A percentile compares a stretch with the other conserved stretches of the same genome.
Evolutionary conservation across 2,888 invertebrate species (phyloP).

Genomic region (Chymomyza caudatula): DNA sequence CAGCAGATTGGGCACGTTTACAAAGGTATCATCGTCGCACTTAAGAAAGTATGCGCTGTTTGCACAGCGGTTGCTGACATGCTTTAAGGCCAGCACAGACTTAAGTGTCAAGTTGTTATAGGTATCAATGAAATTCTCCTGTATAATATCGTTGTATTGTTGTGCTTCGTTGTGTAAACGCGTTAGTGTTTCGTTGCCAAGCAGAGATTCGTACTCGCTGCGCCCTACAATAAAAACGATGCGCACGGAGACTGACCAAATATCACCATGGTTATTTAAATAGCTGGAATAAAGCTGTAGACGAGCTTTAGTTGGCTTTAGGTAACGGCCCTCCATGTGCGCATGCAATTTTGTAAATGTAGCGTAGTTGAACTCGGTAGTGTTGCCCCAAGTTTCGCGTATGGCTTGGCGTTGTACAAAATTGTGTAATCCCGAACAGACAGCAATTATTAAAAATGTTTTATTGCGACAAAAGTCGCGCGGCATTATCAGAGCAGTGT

Average conservation of each 20-base stretch:
- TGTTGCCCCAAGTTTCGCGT: constrained; percentile 78
- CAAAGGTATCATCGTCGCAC: constrained; percentile 92
- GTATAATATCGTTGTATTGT: constrained; percentile 86
- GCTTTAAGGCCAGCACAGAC: constrained; percentile 90
- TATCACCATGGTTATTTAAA: constrained; percentile 42
- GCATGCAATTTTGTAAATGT: constrained; percentile 73
- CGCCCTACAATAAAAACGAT: constrained; percentile 76
- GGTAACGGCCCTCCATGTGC: constrained; percentile 69
- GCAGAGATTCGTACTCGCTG: constrained; percentile 52
- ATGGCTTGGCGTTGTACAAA: constrained; percentile 81
- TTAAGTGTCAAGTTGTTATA: constrained; percentile 93
- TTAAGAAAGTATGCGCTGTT: constrained; percentile 84
- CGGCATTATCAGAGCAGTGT: constrained; percentile 84
- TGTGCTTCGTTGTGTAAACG: constrained; percentile 84
- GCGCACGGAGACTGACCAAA: constrained; percentile 53
- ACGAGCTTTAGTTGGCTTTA: constrained; percentile 57
- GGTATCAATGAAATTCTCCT: constrained; percentile 89
- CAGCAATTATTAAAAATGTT: constrained; percentile 84
- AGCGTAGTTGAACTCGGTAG: constrained; percentile 76
- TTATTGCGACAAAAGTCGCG: constrained; percentile 79
- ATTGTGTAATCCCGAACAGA: constrained; percentile 86
- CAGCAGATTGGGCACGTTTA: constrained; percentile 86
- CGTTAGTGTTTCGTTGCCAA: constrained; percentile 80
- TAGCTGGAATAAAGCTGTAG: constrained; percentile 66
- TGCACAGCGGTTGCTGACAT: constrained; percentile 85